Percentiles rank a stretch among this genome's conserved stretches.
Conservation (phyloP, 2,888 invertebrate species). For the Leucoma salicis region DNA sequence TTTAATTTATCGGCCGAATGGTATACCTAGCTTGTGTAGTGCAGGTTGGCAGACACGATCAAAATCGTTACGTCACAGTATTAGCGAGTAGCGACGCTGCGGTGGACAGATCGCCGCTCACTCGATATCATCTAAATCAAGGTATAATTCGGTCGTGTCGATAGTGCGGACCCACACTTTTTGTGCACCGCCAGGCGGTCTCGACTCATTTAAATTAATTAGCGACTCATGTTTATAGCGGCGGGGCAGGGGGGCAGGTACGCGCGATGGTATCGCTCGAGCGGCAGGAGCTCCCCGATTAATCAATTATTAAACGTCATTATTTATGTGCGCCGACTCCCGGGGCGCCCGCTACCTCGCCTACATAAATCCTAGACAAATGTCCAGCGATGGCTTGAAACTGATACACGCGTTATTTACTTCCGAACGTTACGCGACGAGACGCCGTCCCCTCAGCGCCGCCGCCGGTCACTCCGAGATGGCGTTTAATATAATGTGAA, state of each 20-base stretch:
- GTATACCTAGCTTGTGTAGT: not conserved
- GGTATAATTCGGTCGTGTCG: conserved; percentile 38
- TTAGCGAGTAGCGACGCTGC: conserved; percentile 2
- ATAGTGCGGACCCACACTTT: conserved; percentile 35
- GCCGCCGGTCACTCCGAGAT: conserved; percentile 22
- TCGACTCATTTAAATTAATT: conserved; percentile 69
- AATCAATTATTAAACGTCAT: conserved; percentile 76
- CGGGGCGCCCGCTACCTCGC: conserved; percentile 33
- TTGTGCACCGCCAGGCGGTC: conserved; percentile 45
- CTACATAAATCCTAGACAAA: conserved; percentile 45
- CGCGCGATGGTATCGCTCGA: conserved; percentile 34
- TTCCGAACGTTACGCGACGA: conserved; percentile 48
- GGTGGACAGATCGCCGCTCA: conserved; percentile 28
- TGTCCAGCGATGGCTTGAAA: conserved; percentile 41
- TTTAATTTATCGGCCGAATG: too few species aligned
- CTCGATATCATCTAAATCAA: conserved; percentile 54
- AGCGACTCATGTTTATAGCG: conserved; percentile 56
- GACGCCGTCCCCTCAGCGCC: conserved; percentile 14
- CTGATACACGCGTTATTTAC: conserved; percentile 68
- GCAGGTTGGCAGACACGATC: conserved; percentile 8
- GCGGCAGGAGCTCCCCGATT: conserved; percentile 51
- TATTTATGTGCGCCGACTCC: conserved; percentile 51
- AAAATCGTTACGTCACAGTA: conserved; percentile 6
- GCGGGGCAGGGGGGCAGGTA: conserved; percentile 31
- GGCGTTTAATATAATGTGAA: conserved; percentile 27